Percentiles rank a stretch among this genome's conserved stretches.
Conservation (phyloP, 2,113 vertebrate species). For the Eudyptes chrysolophus region DNA sequence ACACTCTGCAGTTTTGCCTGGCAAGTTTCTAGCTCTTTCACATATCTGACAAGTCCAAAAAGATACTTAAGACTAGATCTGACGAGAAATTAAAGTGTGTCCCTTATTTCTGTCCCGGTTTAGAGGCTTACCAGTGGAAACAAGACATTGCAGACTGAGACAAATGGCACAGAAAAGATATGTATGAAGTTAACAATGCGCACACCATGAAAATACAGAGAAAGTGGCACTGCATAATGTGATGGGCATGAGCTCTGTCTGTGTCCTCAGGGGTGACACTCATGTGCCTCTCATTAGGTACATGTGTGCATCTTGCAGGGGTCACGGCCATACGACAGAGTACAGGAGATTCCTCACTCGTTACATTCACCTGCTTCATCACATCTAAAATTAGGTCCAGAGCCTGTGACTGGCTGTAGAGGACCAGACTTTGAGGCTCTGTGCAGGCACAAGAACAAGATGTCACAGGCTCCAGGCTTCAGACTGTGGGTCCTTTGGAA, state of each 20-base stretch:
- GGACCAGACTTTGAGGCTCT: background rate
- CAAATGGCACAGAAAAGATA: background rate
- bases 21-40: background rate
- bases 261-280: background rate
- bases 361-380: background rate
- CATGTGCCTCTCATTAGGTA: background rate
- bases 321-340: accelerated
- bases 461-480: background rate
- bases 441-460: background rate
- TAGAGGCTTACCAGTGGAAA: background rate
- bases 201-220: background rate
- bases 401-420: background rate
- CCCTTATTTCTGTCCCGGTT: background rate
- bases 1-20: background rate
- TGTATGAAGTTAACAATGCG: background rate
- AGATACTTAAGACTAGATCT: background rate
- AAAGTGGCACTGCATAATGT: background rate
- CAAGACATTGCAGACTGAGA: background rate
- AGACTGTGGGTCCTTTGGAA: background rate
- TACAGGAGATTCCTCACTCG: background rate
- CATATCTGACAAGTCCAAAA: background rate
- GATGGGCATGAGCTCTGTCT: background rate
- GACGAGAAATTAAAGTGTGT: background rate
- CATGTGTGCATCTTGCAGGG: background rate
- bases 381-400: accelerated